Evolutionary conservation across 2,113 vertebrate species (phyloP), one percentile per base, ranked within the genome.

Genomic region (Corythoichthys intestinalis): DNA sequence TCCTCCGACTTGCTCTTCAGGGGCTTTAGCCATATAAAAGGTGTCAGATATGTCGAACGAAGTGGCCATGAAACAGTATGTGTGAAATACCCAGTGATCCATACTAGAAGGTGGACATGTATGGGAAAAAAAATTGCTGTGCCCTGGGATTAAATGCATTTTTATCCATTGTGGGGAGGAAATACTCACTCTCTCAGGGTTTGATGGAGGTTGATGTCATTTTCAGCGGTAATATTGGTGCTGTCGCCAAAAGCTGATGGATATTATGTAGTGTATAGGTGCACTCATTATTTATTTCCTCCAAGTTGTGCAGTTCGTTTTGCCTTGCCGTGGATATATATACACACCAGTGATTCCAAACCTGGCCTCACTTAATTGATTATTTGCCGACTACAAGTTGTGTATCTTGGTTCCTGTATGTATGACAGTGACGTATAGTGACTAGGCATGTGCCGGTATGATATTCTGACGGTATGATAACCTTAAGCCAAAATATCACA

Each of bases 51-150:
- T 79, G 56, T 74, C 58, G 60, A 70, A 66, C 58, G 20, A 68
- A 73, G 71, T 59, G 57, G 73, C 57, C 11, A 39, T 52, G 63
- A 67, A 67, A 34, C 48, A 4, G 49, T 15, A 75, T 50, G 83
- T 84, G 85, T 69, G 77, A 78, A 77, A 70, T 67, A 74, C 47
- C 62, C 77, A 67, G 62, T 77, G 73, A 83, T 77, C 70, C 70
- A 71, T 76, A 64, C 54, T 69, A 49, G 74, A 59, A 41, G 57
- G 54, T 44, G 39, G 61, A 83, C 48, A 69, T 70, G 75, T 82
- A 10, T 10, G 17, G 13, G 13, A 81, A 81, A 79, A 76, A 73
- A 41, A 65, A 59, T 34, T 65, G 17, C 69, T 68, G 68, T 67
- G 20, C 15, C 46, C 46, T 14, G 46, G 54, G 61, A 57, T 71